Evolutionary conservation across 1,140 invertebrate species (phyloP), one percentile per base, ranked within the genome.

Genomic region (Bombus balteatus): DNA sequence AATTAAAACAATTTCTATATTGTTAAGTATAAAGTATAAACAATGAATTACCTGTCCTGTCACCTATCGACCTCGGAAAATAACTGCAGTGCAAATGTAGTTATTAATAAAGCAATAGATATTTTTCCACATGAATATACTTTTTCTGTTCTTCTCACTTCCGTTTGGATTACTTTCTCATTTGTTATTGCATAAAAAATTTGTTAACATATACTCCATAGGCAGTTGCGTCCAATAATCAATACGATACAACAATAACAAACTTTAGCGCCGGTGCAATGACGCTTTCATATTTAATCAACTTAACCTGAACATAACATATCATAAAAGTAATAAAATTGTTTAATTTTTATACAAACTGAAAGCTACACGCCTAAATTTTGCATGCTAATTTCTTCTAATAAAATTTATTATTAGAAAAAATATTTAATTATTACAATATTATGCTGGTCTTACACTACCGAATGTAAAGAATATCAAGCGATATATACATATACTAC

Each of bases 191-290:
- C 65, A 59, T 2, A 28, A 71, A 85, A 79, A 59, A 15, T 15
- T 15, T 66, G 15, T 41, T 74, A 53, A 37, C 59, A 65, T 75
- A 43, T 34, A 53, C 43, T 74, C 82, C 57, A 75, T 76, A 83
- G 15, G 70, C 73, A n/a, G 81, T 82, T 59, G 83, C 75, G 68
- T 57, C 75, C 34, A 72, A 87, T 86, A 92, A 92, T 91, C 91
- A 91, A 91, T 92, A 92, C 59, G 47, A 90, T 53, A 87, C 66
- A 85, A 89, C 80, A 91, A 89, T 81, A 90, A 91, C 87, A 83
- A 81, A 87, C 47, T 83, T 87, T 85, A 82, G 81, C 90, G 87
- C 87, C 91, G 90, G 81, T 92, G 91, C 83, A 92, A 80, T 85
- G 78, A 90, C 71, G 72, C 83, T 81, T 70, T 34, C 78, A 68